Base-by-base conservation (phyloP, 1,140 invertebrate species). In the Euglossa dilemma region DNA sequence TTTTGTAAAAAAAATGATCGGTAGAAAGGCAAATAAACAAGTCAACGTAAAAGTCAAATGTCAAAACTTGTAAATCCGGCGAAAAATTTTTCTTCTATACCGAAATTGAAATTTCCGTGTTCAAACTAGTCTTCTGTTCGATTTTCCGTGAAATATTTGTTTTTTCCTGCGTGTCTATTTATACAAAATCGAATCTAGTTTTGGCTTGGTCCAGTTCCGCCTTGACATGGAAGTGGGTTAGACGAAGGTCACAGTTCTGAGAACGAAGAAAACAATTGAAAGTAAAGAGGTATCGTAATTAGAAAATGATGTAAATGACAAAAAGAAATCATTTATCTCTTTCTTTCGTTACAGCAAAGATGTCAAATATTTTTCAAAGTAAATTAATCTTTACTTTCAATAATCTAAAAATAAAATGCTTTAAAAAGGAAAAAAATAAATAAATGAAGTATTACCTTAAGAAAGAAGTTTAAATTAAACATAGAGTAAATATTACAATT, bases 161-260 rank as follows among this genome's bases (percentile, higher is more conserved):
- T 23, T 54, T 57, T 25, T 25, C 8, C 18, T 28, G n/a, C n/a
- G 25, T 14, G 9, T 20, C 20, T 81, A 47, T 81, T 66, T 56
- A 47, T 56, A 47, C 50, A 28, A 66, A 75, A 75, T 75, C 71
- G n/a, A 47, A 66, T 66, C 18, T 74, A 75, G 12, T n/a, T 57
- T 57, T n/a, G 50, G 63, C 71, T 74, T 64, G 59, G n/a, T 74
- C 50, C 50, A 66, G 57, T 36, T 80, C 36, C 50, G 57, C 18
- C 57, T 73, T 36, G 8, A 50, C 50, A 54, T 66, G 20, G 6
- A 50, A 64, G 23, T 52, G n/a, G 59, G 54, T 75, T 70, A 59
- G 54, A 20, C 57, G 61, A 81, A 81, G 61, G 36, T 47, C 70
- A 14, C n/a, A 57, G n/a, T 23, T 78, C 75, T 57, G 52, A 47